Evolutionary conservation across 2,888 invertebrate species (phyloP), one percentile per base, ranked within the genome.

Genomic region (Venusia cambrica): DNA sequence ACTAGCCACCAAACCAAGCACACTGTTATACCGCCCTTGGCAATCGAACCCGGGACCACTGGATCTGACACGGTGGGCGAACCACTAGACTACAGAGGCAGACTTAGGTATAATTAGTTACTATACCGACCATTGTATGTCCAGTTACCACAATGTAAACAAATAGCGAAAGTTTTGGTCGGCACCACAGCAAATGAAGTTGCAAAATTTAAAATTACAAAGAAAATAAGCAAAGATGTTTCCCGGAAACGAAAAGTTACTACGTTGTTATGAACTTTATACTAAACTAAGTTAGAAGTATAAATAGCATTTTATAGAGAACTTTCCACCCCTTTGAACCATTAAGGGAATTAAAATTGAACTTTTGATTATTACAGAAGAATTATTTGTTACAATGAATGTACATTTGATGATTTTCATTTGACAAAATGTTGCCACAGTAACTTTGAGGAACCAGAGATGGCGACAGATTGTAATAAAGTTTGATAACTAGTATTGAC

Each of bases 161-260:
- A 51, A 51, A 51, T 54, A 48, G 46, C 45, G 40, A 22, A 58
- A 58, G 48, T 62, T 51, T n/a, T 53, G 61, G 62, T 56, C 60
- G 55, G 61, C 64, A 41, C 40, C 39, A 41, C 45, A 57, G 59
- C 61, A 67, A 57, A 68, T 63, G 62, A 62, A 68, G 64, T 61
- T 62, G 62, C 58, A 58, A 73, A 77, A 72, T 75, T 79, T 78
- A 70, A 76, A 76, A 78, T 79, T 75, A 73, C 71, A 68, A 76
- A 73, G 73, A 73, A 77, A 74, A 76, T 71, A 69, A 72, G 69
- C 61, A 60, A 54, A 56, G 58, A 57, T 69, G 60, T 70, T 51
- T 26, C 9, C 38, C 27, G 64, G 62, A 68, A 69, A 63, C 62
- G 56, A 39, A 53, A 71, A 71, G 66, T 66, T 68, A 63, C 65